Base-by-base conservation (phyloP, 2,888 invertebrate species). In the Oligia fasciuncula region DNA sequence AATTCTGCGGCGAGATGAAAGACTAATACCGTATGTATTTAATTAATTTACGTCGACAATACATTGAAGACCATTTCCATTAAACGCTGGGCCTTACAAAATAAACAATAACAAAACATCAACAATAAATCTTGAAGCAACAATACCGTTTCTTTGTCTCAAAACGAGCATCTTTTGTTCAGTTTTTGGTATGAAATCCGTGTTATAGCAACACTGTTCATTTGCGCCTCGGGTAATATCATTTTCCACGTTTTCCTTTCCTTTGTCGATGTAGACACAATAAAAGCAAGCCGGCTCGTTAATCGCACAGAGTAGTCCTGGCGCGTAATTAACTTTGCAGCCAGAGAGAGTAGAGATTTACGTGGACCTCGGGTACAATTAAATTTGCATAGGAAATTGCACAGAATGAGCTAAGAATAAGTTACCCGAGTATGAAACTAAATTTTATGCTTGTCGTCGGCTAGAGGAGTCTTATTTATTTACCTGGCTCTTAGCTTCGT, bases 361-460 rank as follows among this genome's bases (percentile, higher is more conserved):
- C 96, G 95, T 93, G 95, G 94, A 95, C 95, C 94, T 91, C 92
- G 96, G 96, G 96, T 93, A 95, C 96, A 96, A 96, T 97, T 96
- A 97, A 96, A 96, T 97, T 96, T 97, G 96, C 96, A 97, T 97
- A 96, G 96, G 95, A 96, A 96, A 97, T 96, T 96, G 96, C 94
- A 95, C 93, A 91, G 95, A 94, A 95, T 94, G 91, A 94, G 94
- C 95, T 94, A 96, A 96, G 96, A 95, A 95, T 95, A 96, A 96
- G 95, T 95, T 94, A 92, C 88, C 91, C 91, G 90, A 89, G 91
- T 91, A 91, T 92, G 93, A 92, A 94, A 94, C 94, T 94, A 94
- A 94, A 93, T 94, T 95, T 94, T 95, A 95, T 93, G 92, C 90
- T 87, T 91, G 92, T 93, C 92, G 88, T 92, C 91, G 90, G 81